Evolutionary conservation across 2,888 invertebrate genomes (phyloP).

Genomic region (Athrips mouffetella): DNA sequence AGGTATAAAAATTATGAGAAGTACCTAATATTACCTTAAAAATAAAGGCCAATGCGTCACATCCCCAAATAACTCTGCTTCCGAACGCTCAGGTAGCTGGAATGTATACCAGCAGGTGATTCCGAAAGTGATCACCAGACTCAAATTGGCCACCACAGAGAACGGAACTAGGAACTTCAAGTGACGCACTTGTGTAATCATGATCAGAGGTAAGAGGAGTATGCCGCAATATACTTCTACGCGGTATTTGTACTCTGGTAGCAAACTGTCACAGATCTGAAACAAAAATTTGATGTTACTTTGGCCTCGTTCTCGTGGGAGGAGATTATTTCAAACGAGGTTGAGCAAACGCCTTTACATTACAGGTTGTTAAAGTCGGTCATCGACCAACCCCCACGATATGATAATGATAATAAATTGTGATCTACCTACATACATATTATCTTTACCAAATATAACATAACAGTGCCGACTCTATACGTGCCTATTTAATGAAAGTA

Average conservation of each 20-base stretch:
- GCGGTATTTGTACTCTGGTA: constrained; percentile 58
- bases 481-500: too few relatives aligned
- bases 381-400: too few relatives aligned
- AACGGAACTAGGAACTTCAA: constrained; percentile 92
- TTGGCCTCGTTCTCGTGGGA: too few relatives aligned
- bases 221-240: constrained; percentile 81
- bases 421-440: too few relatives aligned
- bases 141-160: constrained; percentile 90
- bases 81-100: constrained; percentile 48
- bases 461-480: too few relatives aligned
- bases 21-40: constrained; percentile 84
- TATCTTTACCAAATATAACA: too few relatives aligned
- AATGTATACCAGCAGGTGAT: constrained; percentile 92
- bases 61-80: constrained; percentile 54
- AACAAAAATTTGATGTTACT: too few relatives aligned
- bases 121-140: constrained; percentile 85
- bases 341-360: too few relatives aligned
- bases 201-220: constrained; percentile 81
- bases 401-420: too few relatives aligned
- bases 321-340: too few relatives aligned
- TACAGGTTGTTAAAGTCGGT: too few relatives aligned
- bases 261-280: constrained; percentile 72
- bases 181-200: constrained; percentile 83
- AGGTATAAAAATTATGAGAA: too few relatives aligned
- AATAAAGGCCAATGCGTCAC: constrained; percentile 86